Evolutionary conservation across 1,140 invertebrate species (phyloP), one percentile per base, ranked within the genome.

Genomic region (Drosophila nasuta): DNA sequence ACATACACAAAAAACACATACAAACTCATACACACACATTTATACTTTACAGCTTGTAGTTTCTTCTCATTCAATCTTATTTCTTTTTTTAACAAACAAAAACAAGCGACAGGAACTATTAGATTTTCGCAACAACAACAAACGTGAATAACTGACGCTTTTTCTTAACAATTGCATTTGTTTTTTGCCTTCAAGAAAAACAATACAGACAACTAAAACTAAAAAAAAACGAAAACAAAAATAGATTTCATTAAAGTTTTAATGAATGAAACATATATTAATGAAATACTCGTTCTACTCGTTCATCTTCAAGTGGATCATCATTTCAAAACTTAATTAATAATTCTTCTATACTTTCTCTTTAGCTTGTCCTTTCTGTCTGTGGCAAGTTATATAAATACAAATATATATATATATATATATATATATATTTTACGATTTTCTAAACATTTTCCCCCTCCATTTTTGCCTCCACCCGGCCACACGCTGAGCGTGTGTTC

Each of bases 141-240:
- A 51, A 33, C 30, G 7, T 8, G 41, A 72, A 33, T 10, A n/a
- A 54, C 68, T 89, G 86, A 90, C 79, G 86, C 81, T 89, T 86
- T 79, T 89, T 89, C 64, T 75, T 79, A 87, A 89, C 85, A 87
- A 90, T 73, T 90, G 86, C 86, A 89, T 90, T 89, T 89, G 82
- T 87, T 90, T 87, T 67, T 75, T 86, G 74, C 70, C 77, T 70
- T 33, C 33, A 33, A 58, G 79, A 68, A 68, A 58, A 56, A 79
- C 72, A 65, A 77, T 62, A 72, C 63, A 82, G 15, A 48, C 13
- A 48, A 38, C 35, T 25, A 25, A 38, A 54, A 33, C 28, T 10
- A 51, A 52, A 33, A 28, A 28, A 1, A 52, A 3, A 25, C 20
- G 20, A 25, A 25, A 10, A 60, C 10, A 33, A 33, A 33, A 58